Conservation (phyloP, 2,797 vertebrate species). For the Pelodytes ibericus region DNA sequence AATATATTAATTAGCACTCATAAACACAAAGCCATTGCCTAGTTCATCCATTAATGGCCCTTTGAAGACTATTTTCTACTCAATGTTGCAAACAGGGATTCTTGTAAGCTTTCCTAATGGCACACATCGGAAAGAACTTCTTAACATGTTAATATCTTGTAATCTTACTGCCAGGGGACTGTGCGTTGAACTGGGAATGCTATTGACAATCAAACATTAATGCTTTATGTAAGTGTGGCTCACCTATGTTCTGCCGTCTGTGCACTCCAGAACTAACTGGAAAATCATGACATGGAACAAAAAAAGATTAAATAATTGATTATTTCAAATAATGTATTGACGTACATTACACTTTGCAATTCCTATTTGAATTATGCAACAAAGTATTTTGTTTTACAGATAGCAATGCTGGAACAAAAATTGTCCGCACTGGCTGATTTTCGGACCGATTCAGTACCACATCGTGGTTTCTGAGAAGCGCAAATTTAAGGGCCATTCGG, state of each 20-base stretch:
- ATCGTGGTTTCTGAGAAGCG: too few species aligned
- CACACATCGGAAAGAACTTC: not conserved
- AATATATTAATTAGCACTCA: constrained; percentile 2
- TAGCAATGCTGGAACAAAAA: too few species aligned
- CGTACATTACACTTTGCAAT: not conserved
- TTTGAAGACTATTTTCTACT: not conserved
- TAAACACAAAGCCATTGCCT: not conserved
- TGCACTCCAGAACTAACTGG: not conserved
- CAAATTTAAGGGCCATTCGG: too few species aligned
- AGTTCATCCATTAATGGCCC: not conserved
- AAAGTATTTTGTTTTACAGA: too few species aligned
- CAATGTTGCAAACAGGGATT: not conserved
- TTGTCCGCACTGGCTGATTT: too few species aligned
- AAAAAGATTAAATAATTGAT: too few species aligned
- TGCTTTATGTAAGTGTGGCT: not conserved
- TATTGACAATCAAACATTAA: not conserved
- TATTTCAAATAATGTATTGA: not conserved
- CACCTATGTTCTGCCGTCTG: not conserved
- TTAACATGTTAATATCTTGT: not conserved
- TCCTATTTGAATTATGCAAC: not conserved
- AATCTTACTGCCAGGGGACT: not conserved
- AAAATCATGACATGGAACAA: not conserved
- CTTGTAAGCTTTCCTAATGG: not conserved
- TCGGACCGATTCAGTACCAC: too few species aligned
- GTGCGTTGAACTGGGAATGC: not conserved